Evolutionary conservation across 2,888 invertebrate species (phyloP).

Genomic region (Encarsia formosa): DNA sequence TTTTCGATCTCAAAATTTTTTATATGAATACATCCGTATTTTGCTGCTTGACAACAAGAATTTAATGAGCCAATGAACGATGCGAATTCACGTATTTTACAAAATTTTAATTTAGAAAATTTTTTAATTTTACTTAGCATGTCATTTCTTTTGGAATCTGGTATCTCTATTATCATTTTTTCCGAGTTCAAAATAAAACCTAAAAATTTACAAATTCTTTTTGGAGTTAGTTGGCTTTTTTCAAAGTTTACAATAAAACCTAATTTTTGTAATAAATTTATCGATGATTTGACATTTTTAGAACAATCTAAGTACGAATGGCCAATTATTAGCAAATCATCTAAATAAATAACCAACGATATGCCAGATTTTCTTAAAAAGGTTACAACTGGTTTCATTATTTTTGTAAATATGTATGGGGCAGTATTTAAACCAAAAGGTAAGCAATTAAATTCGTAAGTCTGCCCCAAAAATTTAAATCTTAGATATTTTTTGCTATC

Average conservation of each 20-base stretch:
- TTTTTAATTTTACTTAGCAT: background rate
- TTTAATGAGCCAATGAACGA: slow-evolving; percentile 13
- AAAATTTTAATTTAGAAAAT: background rate
- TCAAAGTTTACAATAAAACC: background rate
- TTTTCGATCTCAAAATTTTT: slow-evolving; percentile 12
- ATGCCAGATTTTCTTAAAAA: background rate
- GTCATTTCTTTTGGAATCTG: background rate
- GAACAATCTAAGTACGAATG: too few relatives aligned
- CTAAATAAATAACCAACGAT: background rate
- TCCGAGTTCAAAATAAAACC: background rate
- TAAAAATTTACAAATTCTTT: background rate
- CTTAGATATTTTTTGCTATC: background rate
- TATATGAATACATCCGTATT: slow-evolving; percentile 13
- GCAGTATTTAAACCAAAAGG: slow-evolving; percentile 1
- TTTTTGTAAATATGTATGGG: slow-evolving; percentile 10
- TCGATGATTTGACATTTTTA: background rate
- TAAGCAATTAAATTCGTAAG: slow-evolving; percentile 2
- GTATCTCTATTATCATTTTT: background rate
- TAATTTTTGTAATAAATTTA: background rate
- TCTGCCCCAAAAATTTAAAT: background rate
- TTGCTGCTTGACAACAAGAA: slow-evolving; percentile 13
- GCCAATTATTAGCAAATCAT: background rate
- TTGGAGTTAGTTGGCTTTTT: background rate
- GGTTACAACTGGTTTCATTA: slow-evolving; percentile 4
- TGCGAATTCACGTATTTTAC: slow-evolving; percentile 17